Evolutionary conservation across 1,140 invertebrate genomes (phyloP).

Genomic region (Elysia chlorotica): DNA sequence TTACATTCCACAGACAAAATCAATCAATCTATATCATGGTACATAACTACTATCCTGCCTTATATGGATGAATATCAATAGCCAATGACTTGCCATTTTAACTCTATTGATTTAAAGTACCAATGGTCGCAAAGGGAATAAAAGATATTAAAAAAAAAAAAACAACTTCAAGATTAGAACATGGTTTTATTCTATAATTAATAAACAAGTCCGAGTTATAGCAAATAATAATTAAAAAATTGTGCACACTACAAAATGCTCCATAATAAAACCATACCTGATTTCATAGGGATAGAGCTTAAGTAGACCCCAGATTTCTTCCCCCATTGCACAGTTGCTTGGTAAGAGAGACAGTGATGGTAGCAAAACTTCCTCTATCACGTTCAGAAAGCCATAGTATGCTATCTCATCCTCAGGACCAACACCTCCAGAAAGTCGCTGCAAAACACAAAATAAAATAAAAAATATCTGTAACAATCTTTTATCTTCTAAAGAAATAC

Average conservation of each 20-base stretch:
- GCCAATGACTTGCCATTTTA: too few species aligned
- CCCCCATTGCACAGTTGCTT: conserved; percentile 92
- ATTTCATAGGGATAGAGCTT: conserved; percentile 91
- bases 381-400: conserved; percentile 75
- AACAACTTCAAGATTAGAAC: not conserved
- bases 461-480: not conserved
- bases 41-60: too few species aligned
- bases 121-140: not conserved
- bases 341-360: conserved; percentile 90
- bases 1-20: too few species aligned
- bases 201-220: too few species aligned
- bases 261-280: too few species aligned
- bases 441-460: not conserved
- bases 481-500: too few species aligned
- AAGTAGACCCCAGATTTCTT: conserved; percentile 92
- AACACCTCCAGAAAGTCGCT: conserved; percentile 38
- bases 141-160: not conserved
- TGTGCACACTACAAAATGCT: too few species aligned
- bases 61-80: too few species aligned
- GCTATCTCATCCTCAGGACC: conserved; percentile 40
- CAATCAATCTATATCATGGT: too few species aligned
- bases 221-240: too few species aligned
- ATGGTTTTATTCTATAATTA: not conserved
- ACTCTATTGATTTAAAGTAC: too few species aligned
- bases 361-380: conserved; percentile 85